Evolutionary conservation across 2,797 vertebrate species (phyloP), one percentile per base, ranked within the genome.

Genomic region (Chrysocyon brachyurus): DNA sequence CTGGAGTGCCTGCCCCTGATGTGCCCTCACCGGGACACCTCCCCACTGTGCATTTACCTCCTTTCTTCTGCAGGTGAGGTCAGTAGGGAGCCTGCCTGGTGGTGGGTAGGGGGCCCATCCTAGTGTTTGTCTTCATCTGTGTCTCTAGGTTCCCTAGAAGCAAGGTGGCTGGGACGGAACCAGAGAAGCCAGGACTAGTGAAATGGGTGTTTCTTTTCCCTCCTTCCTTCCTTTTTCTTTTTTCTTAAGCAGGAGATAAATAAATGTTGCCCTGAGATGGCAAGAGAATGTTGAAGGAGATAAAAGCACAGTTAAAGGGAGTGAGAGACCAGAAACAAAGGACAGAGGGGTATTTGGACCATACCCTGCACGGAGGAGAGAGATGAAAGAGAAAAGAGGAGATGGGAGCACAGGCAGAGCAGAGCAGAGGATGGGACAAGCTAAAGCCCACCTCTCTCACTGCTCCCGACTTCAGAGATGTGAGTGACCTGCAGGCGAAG

Each of bases 361-460:
- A 8, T 90, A 12, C 88, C 21, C 91, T 4, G 56, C 5, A 10
- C 94, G 61, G 95, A 94, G 77, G 91, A 83, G 96, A 96, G 92
- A 97, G 96, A 98, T 98, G 97, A 98, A 98, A 98, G 97, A 95
- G 94, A 85, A 92, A 86, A 96, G 97, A 90, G 97, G 89, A 95
- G 97, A 98, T 98, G 97, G 98, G 98, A 98, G 97, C 57, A 66
- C 96, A 94, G 98, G 98, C 98, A 63, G 96, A 98, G 97, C 92
- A 0, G 97, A 79, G 91, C 40, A 54, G 98, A 98, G 98, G 98
- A 98, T 97, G 98, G 0, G 40, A 36, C 63, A 19, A 57, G 33
- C 87, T 49, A 2, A 15, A 64, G 31, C 22, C 15, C 6, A 5
- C 33, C 1, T 46, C 46, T n/a, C 15, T 36, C 12, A 0, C 33